Evolutionary conservation across 2,113 vertebrate species (phyloP).

Genomic region (Sorex araneus): DNA sequence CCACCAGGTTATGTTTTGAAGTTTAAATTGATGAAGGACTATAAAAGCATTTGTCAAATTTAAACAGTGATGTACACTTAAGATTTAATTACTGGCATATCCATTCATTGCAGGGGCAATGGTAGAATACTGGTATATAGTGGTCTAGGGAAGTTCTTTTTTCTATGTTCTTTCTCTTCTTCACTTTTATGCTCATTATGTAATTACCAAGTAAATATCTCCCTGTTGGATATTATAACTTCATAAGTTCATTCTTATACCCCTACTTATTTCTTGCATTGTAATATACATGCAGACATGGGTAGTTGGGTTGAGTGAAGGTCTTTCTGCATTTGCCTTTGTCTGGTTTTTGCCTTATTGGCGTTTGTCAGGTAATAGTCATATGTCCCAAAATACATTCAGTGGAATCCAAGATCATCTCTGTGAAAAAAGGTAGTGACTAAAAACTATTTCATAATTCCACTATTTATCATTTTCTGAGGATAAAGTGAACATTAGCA

Average conservation of each 20-base stretch:
- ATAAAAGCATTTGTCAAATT: background rate
- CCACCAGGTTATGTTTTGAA: background rate
- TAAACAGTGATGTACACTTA: background rate
- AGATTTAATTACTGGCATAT: background rate
- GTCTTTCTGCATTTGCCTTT: background rate
- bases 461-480: background rate
- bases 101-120: background rate
- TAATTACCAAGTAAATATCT: background rate
- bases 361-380: background rate
- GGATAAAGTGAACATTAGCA: background rate
- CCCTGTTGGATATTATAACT: too few relatives aligned
- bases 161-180: background rate
- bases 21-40: conserved; percentile 25
- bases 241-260: background rate
- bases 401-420: background rate
- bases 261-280: background rate
- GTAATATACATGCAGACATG: background rate
- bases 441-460: background rate
- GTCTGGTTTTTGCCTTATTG: background rate
- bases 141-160: background rate
- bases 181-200: background rate
- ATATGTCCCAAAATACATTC: background rate
- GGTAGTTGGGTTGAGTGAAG: background rate
- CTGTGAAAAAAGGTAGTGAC: background rate
- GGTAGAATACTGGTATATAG: background rate